Evolutionary conservation across 37 sponge, comb jelly and placozoan species (phyloP).

Genomic region (Haliclona indistincta): DNA sequence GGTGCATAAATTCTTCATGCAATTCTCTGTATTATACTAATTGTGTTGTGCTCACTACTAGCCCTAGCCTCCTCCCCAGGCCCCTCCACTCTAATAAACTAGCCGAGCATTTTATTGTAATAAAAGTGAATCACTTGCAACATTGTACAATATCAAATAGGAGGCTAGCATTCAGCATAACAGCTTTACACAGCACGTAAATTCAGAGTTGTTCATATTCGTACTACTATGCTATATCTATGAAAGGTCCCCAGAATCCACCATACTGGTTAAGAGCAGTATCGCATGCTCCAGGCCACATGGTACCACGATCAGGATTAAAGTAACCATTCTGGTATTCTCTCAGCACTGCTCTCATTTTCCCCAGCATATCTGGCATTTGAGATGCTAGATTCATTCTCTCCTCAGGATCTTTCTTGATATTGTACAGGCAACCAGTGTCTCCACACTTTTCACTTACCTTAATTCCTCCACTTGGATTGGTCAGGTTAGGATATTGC

Average conservation of each 20-base stretch:
- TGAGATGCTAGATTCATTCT: conserved; percentile 15
- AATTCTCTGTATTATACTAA: too few species aligned
- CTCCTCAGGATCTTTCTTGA: conserved; percentile 43
- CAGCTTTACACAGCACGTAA: too few species aligned
- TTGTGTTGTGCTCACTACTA: too few species aligned
- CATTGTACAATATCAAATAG: too few species aligned
- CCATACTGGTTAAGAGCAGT: conserved; percentile 24
- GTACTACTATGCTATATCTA: too few species aligned
- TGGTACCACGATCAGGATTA: conserved; percentile 30
- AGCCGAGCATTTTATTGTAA: too few species aligned
- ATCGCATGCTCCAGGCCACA: conserved; percentile 24
- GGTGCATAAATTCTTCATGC: too few species aligned
- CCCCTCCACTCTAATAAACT: too few species aligned
- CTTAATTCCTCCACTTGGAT: conserved; percentile 21
- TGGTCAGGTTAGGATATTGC: conserved; percentile 37
- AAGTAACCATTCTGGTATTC: background rate
- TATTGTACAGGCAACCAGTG: conserved; percentile 32
- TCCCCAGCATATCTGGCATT: conserved; percentile 28
- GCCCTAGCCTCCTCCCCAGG: too few species aligned
- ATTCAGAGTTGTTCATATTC: too few species aligned
- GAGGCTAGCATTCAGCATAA: too few species aligned
- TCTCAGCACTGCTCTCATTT: conserved; percentile 12
- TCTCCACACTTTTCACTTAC: conserved; percentile 8
- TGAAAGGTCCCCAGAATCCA: conserved; percentile 56
- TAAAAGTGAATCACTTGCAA: too few species aligned